Evolutionary conservation across 1,140 invertebrate genomes (phyloP).

Genomic region (Ostrea denselamellosa): DNA sequence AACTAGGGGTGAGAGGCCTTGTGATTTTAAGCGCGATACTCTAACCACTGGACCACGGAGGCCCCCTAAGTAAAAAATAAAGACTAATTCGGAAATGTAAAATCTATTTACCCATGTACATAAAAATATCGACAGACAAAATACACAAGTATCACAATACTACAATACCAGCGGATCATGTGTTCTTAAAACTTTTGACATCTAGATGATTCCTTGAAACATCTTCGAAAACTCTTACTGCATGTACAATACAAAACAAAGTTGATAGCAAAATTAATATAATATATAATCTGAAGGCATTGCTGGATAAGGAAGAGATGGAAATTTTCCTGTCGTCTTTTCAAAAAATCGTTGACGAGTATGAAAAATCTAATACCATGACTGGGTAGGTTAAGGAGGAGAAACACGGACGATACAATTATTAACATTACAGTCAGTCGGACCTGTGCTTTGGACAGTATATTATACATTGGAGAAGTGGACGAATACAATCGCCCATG

Average conservation of each 20-base stretch:
- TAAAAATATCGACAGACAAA: no score
- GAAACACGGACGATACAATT: constrained; percentile 89
- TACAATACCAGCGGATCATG: not conserved
- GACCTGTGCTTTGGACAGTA: constrained; percentile 81
- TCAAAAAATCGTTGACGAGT: constrained; percentile 63
- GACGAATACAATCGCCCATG: constrained; percentile 40
- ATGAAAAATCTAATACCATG: constrained; percentile 76
- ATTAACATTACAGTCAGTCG: constrained; percentile 90
- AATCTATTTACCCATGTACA: no score
- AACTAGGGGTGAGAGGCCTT: no score
- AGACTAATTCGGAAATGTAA: no score
- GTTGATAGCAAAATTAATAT: constrained; percentile 91
- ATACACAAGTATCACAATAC: not conserved
- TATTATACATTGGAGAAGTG: constrained; percentile 45
- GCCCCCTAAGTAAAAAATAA: no score
- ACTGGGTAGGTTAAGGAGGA: constrained; percentile 87
- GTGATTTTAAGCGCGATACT: no score
- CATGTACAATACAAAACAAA: constrained; percentile 85
- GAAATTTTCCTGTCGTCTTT: constrained; percentile 20
- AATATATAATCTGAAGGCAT: constrained; percentile 80
- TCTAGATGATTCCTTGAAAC: constrained; percentile 14
- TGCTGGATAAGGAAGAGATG: constrained; percentile 61
- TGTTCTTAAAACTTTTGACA: not conserved
- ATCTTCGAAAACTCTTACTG: constrained; percentile 53
- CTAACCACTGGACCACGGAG: no score